A percentile compares a stretch with the other conserved stretches of the same genome.
Conservation (phyloP, 2,888 invertebrate genomes). For the Helicoverpa assulta region DNA sequence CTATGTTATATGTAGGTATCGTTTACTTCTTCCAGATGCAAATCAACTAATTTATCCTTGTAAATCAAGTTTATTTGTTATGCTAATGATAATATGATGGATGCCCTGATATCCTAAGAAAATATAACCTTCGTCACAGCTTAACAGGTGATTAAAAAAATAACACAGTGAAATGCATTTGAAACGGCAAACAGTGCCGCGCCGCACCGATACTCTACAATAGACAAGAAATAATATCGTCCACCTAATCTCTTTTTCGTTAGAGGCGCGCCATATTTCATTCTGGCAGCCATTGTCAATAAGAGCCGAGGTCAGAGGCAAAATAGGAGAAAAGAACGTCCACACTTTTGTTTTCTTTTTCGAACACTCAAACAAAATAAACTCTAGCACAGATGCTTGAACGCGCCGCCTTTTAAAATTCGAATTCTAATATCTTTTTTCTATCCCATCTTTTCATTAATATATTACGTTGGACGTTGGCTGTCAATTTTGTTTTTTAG, state of each 20-base stretch:
- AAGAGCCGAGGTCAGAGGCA: conserved; percentile 88
- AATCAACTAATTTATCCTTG: conserved; percentile 12
- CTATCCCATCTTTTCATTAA: conserved; percentile 87
- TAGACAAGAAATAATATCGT: conserved; percentile 82
- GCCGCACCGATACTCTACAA: conserved; percentile 72
- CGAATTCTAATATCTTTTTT: conserved; percentile 84
- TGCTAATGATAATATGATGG: conserved; percentile 54
- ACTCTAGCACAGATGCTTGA: conserved; percentile 84
- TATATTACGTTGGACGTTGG: conserved; percentile 85
- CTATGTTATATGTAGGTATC: too few relatives aligned
- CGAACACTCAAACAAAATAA: conserved; percentile 87
- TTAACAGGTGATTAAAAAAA: conserved; percentile 81
- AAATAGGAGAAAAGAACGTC: conserved; percentile 86
- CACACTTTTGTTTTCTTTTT: conserved; percentile 87
- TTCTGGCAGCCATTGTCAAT: conserved; percentile 90
- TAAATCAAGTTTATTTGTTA: conserved; percentile 54
- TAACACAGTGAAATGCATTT: conserved; percentile 73
- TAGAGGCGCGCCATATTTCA: conserved; percentile 88
- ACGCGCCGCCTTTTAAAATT: conserved; percentile 87
- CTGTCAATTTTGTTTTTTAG: conserved; percentile 83
- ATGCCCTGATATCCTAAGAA: conserved; percentile 71
- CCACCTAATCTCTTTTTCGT: conserved; percentile 88
- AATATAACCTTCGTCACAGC: conserved; percentile 81
- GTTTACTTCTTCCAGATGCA: neutral
- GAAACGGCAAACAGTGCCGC: conserved; percentile 80